Conservation (phyloP, 1,140 invertebrate species). For the Apolygus lucorum region DNA sequence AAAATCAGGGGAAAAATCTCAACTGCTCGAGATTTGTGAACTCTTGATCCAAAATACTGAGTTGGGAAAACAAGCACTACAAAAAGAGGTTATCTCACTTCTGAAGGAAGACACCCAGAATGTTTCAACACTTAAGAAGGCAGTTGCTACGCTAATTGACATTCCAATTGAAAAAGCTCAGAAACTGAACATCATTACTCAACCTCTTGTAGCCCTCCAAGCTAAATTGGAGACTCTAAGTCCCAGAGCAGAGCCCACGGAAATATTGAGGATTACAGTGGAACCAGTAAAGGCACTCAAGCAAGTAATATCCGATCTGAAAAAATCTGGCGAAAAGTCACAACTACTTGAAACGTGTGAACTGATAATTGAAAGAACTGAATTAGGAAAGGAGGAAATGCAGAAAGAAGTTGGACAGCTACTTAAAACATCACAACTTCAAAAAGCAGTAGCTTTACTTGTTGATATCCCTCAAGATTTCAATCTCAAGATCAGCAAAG, state of each 20-base stretch:
- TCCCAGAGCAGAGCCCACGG: not conserved
- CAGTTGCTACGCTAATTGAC: not conserved
- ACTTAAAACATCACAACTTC: not conserved
- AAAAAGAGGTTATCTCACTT: conserved; percentile 11
- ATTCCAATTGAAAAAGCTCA: not conserved
- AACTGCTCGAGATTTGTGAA: not conserved
- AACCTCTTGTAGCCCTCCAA: not conserved
- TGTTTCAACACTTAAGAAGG: not conserved
- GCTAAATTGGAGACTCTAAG: not conserved
- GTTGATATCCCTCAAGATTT: not conserved
- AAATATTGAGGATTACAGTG: not conserved
- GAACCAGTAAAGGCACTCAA: conserved; percentile 2
- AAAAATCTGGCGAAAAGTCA: not conserved
- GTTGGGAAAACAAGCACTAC: conserved; percentile 30
- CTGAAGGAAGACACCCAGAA: not conserved
- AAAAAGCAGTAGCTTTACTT: not conserved
- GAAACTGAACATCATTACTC: not conserved
- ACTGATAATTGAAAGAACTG: not conserved
- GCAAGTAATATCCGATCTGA: not conserved
- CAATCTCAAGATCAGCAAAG: not conserved
- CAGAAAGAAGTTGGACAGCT: not conserved
- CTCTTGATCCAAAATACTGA: not conserved
- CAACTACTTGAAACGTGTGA: not conserved
- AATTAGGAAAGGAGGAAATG: not conserved
- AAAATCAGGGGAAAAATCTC: conserved; percentile 28